phyloP scores from a whole-genome alignment of 2,888 invertebrate species.

The Tribolium freemani region DNA sequence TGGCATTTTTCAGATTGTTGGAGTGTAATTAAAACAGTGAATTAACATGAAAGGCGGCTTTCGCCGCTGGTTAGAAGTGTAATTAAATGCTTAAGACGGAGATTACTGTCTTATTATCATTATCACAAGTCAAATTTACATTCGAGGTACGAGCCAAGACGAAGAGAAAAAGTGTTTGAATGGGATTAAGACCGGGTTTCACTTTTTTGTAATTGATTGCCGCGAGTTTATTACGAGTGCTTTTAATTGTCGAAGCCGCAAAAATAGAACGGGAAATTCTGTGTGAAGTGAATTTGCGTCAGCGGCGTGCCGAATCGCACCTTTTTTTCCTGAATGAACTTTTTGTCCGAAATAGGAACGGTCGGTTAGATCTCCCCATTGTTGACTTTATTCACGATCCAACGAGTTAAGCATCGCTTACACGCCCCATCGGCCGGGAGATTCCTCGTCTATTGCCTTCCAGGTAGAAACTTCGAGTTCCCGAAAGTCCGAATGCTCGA shows the following conservation, averaged over 20 bases:
- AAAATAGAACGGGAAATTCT: no score
- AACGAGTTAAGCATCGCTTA: constrained; percentile 25
- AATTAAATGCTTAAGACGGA: neutral
- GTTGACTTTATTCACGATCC: constrained; percentile 30
- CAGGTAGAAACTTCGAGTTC: constrained; percentile 46
- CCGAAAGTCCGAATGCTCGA: constrained; percentile 41
- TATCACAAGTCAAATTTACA: constrained; percentile 33
- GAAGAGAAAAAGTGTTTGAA: neutral
- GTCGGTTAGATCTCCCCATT: constrained; percentile 9
- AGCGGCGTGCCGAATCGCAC: neutral
- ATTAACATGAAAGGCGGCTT: constrained; percentile 18
- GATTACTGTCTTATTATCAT: constrained; percentile 12
- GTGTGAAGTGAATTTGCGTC: neutral
- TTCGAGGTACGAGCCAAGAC: neutral
- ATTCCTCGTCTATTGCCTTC: constrained; percentile 40
- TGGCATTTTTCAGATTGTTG: constrained; percentile 19
- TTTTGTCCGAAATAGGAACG: constrained; percentile 10
- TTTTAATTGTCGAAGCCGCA: no score
- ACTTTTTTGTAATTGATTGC: neutral
- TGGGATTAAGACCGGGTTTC: neutral
- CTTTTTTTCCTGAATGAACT: constrained; percentile 19
- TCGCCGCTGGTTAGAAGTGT: neutral
- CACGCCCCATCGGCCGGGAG: constrained; percentile 37
- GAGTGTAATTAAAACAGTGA: constrained; percentile 18
- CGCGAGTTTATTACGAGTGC: neutral